Evolutionary conservation across 2,797 vertebrate species (phyloP).

Genomic region (Sparidentex hasta): DNA sequence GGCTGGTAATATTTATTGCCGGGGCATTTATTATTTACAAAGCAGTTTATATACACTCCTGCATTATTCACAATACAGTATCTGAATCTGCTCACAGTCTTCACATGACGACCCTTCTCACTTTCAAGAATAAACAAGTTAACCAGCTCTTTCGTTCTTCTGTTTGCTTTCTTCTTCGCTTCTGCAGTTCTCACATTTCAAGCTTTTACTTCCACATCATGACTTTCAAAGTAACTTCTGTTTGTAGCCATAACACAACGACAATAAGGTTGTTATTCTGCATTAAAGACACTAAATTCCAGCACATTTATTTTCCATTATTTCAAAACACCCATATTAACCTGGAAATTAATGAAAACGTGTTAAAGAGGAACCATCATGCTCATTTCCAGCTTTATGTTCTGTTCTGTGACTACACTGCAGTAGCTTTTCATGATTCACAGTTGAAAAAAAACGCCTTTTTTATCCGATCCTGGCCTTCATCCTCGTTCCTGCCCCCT

Average conservation of each 20-base stretch:
- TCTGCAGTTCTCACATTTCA: not conserved
- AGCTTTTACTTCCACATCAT: not conserved
- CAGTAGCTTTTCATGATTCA: no score
- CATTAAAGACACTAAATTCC: not conserved
- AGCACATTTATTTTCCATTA: not conserved
- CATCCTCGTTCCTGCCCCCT: no score
- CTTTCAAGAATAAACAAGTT: not conserved
- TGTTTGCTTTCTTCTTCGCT: not conserved
- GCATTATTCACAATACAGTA: slow-evolving; percentile 39
- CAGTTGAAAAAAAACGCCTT: no score
- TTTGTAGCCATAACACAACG: not conserved
- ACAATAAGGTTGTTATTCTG: no score
- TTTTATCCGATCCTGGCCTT: no score
- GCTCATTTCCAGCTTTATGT: no score
- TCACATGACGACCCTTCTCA: not conserved
- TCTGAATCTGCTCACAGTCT: slow-evolving; percentile 24
- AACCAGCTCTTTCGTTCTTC: not conserved
- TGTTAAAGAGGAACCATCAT: not conserved
- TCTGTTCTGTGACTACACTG: no score
- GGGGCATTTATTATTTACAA: slow-evolving; percentile 55
- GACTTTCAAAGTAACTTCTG: not conserved
- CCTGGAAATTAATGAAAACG: not conserved
- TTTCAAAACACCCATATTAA: not conserved
- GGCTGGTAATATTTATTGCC: slow-evolving; percentile 23
- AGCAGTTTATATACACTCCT: slow-evolving; percentile 29